Base-by-base conservation (phyloP, 53 echinoderm and acorn worm genomes). In the Patiria pectinifera region DNA sequence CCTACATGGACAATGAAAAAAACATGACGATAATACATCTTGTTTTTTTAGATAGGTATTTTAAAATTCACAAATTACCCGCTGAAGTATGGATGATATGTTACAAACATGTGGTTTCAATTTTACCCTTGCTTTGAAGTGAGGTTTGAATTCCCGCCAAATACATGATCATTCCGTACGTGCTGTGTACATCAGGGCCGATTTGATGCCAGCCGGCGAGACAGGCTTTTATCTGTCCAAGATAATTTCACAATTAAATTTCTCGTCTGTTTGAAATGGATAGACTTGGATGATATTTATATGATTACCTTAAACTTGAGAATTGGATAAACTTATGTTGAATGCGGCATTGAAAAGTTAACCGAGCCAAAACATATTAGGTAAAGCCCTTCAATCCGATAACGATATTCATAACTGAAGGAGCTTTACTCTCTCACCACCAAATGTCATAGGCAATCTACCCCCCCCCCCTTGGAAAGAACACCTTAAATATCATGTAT, bases 401-500 rank as follows among this genome's bases (percentile, higher is more conserved):
- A 69, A 85, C 44, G 44, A 5, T 63, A 15, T n/a, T 86, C 22
- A 76, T 86, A 72, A 45, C 25, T 44, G 24, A 49, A 53, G 53
- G 53, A 59, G 58, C 48, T 59, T 59, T 14, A 23, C 47, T 49
- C 75, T 21, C 49, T 22, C n/a, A 48, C 76, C 70, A 45, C 74
- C 6, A 86, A 75, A 71, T 53, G 76, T 74, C 86, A 49, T 69
- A 53, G 53, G 53, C 53, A 53, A 6, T 6, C 53, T 6, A 53
- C 53, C 53, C 53, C 53, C 53, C 53, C 8, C 53, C 53, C 53
- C 53, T 53, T 2, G 22, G 78, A 78, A 61, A 53, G 58, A 78
- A 88, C 88, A 60, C 80, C 90, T 66, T 13, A 4, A 81, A 81
- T 62, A 69, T 16, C 66, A n/a, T 22, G 48, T 80, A 82, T 90